Conservation (phyloP, 2,113 vertebrate genomes). For the Ammodytes dubius region DNA sequence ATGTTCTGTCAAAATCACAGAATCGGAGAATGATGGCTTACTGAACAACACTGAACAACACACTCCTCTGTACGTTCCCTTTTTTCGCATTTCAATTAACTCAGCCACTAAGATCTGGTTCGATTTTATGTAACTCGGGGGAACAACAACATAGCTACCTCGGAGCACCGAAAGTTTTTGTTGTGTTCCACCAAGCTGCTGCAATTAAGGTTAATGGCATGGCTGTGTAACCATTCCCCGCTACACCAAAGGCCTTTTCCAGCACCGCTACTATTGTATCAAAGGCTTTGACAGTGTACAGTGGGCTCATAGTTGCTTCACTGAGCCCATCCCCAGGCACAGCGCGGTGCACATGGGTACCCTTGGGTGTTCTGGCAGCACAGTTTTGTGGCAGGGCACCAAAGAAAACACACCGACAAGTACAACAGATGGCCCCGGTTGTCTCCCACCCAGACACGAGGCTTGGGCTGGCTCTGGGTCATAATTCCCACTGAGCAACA, state of each 20-base stretch:
- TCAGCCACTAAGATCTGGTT: constrained; percentile 54
- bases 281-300: constrained; percentile 44
- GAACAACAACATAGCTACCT: constrained; percentile 48
- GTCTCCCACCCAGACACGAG: constrained; percentile 60
- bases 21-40: constrained; percentile 19
- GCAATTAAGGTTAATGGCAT: constrained; percentile 76
- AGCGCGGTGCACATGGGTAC: constrained; percentile 48
- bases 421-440: constrained; percentile 75
- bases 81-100: constrained; percentile 71
- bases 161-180: constrained; percentile 61
- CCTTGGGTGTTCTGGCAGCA: constrained; percentile 69
- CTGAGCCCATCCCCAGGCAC: constrained; percentile 53
- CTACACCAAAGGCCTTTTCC: constrained; percentile 53
- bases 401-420: constrained; percentile 70
- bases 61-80: constrained; percentile 18
- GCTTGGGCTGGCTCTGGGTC: constrained; percentile 51
- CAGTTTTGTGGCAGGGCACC: constrained; percentile 73
- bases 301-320: constrained; percentile 63
- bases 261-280: constrained; percentile 52
- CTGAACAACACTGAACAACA: constrained; percentile 37
- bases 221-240: constrained; percentile 58
- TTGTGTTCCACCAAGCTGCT: constrained; percentile 62
- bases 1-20: constrained; percentile 8
- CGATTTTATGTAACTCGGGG: constrained; percentile 65
- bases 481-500: constrained; percentile 49